These are phyloP conservation scores for Saiga tatarica DNA, from an alignment of 2,113 vertebrate genomes.

Conservation along the genomic window DNA sequence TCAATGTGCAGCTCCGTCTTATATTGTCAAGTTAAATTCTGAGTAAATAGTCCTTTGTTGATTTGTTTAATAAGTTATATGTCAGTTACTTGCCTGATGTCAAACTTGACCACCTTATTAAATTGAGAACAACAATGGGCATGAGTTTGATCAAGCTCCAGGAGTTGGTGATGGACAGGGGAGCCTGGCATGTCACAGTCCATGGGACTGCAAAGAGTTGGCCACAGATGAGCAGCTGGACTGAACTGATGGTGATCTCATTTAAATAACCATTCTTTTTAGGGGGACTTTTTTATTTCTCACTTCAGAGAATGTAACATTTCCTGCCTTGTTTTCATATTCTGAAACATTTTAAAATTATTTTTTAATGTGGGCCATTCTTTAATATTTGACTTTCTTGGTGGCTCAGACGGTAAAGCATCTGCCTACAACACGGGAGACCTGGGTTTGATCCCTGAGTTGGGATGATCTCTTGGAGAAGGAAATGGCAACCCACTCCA, in stretches of 20 bases:
- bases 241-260: background rate
- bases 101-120: background rate
- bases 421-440: no score
- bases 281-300: background rate
- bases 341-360: background rate
- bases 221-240: fast-evolving
- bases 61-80: background rate
- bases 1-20: background rate
- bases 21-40: background rate
- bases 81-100: background rate
- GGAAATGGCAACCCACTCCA: no score
- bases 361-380: background rate
- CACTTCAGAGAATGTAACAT: background rate
- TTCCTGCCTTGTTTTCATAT: background rate
- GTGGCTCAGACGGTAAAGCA: no score
- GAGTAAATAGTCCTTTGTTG: background rate
- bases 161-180: background rate
- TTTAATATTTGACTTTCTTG: background rate
- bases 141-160: background rate
- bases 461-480: no score
- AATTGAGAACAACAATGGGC: background rate
- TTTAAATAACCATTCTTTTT: slow-evolving; percentile 15
- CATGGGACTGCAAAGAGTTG: background rate
- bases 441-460: no score
- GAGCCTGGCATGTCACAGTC: background rate